Percentiles rank a stretch among this genome's conserved stretches.
These are phyloP conservation scores for Cryptophagus acutangulus DNA, from an alignment of 2,888 invertebrate species.

Conservation along the genomic window DNA sequence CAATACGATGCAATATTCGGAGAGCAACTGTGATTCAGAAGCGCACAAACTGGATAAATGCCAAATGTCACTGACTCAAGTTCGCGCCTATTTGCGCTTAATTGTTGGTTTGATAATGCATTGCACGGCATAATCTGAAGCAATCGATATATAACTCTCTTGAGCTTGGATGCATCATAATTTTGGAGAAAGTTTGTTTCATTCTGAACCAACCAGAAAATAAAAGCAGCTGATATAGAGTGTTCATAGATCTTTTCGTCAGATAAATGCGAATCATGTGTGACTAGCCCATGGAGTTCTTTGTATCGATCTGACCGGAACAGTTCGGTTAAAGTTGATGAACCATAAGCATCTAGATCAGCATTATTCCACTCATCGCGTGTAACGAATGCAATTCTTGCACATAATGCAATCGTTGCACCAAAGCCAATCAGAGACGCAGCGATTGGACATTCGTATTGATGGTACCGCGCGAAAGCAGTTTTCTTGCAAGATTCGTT, in stretches of 20 bases:
- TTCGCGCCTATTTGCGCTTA: constrained; percentile 49
- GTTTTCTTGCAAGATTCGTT: constrained; percentile 57
- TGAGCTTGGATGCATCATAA: too few species aligned
- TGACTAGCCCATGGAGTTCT: constrained; percentile 63
- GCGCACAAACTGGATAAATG: constrained; percentile 70
- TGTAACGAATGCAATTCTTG: constrained; percentile 55
- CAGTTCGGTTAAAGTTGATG: too few species aligned
- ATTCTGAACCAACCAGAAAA: constrained; percentile 58
- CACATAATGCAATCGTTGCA: constrained; percentile 67
- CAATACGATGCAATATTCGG: constrained; percentile 72
- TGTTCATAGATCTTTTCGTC: constrained; percentile 70
- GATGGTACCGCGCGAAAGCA: constrained; percentile 67
- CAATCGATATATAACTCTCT: too few species aligned
- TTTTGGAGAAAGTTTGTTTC: constrained; percentile 57
- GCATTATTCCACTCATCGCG: constrained; percentile 35
- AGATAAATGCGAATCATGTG: constrained; percentile 61
- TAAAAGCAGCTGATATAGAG: constrained; percentile 58
- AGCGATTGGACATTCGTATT: constrained; percentile 72
- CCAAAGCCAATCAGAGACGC: too few species aligned
- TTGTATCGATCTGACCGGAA: constrained; percentile 49
- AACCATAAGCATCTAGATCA: constrained; percentile 2
- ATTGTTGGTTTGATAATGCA: too few species aligned
- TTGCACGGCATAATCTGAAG: too few species aligned
- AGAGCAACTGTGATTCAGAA: constrained; percentile 81
- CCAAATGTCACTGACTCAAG: constrained; percentile 66